These are phyloP conservation scores for Python bivittatus DNA, from an alignment of 2,113 vertebrate genomes.

Conservation along the genomic window DNA sequence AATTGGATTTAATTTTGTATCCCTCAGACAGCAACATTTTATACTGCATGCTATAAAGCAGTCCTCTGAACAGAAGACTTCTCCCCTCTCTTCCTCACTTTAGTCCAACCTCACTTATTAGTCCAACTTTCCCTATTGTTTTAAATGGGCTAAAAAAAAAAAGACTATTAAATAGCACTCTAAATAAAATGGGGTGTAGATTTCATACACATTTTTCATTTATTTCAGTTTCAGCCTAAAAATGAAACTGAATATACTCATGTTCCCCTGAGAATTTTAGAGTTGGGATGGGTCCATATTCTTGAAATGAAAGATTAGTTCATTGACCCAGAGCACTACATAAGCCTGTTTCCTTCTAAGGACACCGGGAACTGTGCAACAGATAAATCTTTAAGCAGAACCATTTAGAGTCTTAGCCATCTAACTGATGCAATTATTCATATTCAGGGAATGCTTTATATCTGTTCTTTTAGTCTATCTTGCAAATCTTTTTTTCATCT, in stretches of 20 bases:
- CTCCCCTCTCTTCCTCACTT: background rate
- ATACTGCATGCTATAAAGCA: background rate
- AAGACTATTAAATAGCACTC: background rate
- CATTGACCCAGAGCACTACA: background rate
- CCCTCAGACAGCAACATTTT: background rate
- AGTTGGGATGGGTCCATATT: background rate
- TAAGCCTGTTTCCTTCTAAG: background rate
- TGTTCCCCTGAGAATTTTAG: background rate
- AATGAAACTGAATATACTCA: background rate
- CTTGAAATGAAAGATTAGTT: constrained; percentile 5
- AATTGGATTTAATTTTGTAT: background rate
- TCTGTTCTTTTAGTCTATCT: background rate
- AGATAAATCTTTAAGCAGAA: constrained; percentile 8
- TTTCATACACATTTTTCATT: constrained; percentile 12
- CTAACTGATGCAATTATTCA: constrained; percentile 12
- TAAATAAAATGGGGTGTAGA: background rate
- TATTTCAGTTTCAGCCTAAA: constrained; percentile 2
- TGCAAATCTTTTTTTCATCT: background rate
- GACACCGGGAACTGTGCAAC: background rate
- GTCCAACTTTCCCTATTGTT: background rate
- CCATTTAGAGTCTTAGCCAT: background rate
- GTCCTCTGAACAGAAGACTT: no score
- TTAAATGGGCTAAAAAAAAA: background rate
- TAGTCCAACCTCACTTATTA: background rate
- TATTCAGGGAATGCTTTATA: background rate